A percentile compares a stretch with the other conserved stretches of the same genome.
phyloP scores from a whole-genome alignment of 2,888 invertebrate species.

The Spisula subtruncata region DNA sequence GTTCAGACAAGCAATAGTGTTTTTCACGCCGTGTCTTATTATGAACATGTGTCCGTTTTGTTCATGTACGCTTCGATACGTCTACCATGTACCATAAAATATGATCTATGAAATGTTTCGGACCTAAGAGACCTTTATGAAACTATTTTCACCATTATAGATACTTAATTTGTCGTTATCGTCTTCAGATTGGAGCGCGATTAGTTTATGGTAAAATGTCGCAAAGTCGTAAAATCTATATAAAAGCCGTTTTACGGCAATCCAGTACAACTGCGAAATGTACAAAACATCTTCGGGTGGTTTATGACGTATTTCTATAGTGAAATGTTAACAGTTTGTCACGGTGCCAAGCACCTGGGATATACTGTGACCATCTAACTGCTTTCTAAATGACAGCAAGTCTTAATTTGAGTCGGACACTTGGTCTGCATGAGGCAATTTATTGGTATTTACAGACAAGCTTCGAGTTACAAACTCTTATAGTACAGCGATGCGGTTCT shows the following conservation, averaged over 20 bases:
- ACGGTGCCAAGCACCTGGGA: neutral
- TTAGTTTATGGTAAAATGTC: constrained; percentile 46
- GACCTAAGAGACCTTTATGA: constrained; percentile 3
- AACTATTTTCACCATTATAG: constrained; percentile 16
- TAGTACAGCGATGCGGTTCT: neutral
- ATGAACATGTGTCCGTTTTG: neutral
- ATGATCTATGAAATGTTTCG: neutral
- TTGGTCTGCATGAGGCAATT: neutral
- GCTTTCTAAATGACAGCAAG: neutral
- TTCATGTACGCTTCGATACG: neutral
- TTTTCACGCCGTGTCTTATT: neutral
- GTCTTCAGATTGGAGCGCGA: constrained; percentile 29
- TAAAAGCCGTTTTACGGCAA: constrained; percentile 25
- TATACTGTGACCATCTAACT: neutral
- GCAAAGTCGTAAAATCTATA: constrained; percentile 48
- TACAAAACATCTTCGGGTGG: neutral
- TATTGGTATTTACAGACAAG: neutral
- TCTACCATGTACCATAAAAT: neutral
- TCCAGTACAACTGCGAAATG: neutral
- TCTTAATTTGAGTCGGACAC: neutral
- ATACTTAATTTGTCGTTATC: constrained; percentile 54
- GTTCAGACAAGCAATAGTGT: no score
- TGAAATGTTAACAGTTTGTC: constrained; percentile 8
- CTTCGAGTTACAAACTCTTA: neutral
- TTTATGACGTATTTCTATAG: constrained; percentile 23